phyloP scores from a whole-genome alignment of 2,888 invertebrate genomes.

The Dendrolimus houi region DNA sequence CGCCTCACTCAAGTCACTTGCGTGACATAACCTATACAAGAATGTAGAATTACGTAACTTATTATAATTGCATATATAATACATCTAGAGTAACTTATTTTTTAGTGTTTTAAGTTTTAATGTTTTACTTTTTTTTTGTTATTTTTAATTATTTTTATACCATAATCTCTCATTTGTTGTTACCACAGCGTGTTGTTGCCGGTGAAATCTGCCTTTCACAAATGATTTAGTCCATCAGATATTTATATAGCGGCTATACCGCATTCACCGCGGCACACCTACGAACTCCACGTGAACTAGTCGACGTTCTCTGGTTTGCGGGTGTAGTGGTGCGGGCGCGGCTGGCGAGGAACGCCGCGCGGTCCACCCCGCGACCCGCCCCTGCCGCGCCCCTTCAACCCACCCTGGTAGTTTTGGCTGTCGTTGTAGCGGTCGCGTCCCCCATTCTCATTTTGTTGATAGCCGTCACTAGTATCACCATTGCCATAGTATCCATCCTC shows the following conservation, averaged over 20 bases:
- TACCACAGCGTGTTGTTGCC: conserved; percentile 79
- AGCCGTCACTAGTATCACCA: conserved; percentile 54
- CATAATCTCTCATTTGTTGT: conserved; percentile 77
- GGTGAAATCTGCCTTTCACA: conserved; percentile 83
- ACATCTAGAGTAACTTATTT: conserved; percentile 75
- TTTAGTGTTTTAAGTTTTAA: conserved; percentile 74
- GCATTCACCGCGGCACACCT: conserved; percentile 21
- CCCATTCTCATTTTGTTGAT: conserved; percentile 66
- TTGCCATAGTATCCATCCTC: conserved; percentile 58
- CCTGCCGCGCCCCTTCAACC: conserved; percentile 74
- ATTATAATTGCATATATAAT: conserved; percentile 73
- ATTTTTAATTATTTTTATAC: conserved; percentile 63
- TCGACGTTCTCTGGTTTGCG: conserved; percentile 56
- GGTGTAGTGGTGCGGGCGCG: conserved; percentile 46
- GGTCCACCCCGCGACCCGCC: conserved; percentile 52
- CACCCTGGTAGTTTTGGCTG: conserved; percentile 70
- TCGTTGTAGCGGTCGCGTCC: conserved; percentile 67
- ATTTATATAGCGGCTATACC: conserved; percentile 24
- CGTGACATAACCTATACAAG: conserved; percentile 57
- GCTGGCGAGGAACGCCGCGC: conserved; percentile 31
- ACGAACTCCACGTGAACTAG: conserved; percentile 28
- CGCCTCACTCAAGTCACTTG: conserved; percentile 32
- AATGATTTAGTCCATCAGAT: conserved; percentile 64
- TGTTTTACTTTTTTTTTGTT: conserved; percentile 75
- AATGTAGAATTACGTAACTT: conserved; percentile 73